Conservation (phyloP, 2,888 invertebrate species). For the Octodonta nipae region DNA sequence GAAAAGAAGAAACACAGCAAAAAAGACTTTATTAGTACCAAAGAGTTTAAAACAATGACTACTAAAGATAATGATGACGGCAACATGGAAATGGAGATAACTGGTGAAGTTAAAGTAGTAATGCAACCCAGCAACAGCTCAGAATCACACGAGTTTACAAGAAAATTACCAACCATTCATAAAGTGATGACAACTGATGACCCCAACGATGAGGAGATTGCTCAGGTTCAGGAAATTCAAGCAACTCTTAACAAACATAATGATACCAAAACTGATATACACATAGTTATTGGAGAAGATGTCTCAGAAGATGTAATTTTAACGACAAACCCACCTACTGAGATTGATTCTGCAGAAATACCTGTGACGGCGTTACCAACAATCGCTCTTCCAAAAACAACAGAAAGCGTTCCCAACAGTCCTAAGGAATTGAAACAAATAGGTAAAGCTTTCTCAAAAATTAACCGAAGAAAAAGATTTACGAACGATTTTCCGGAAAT, state of each 20-base stretch:
- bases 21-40: constrained; percentile 19
- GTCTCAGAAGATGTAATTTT: constrained; percentile 2
- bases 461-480: constrained; percentile 12
- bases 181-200: constrained; percentile 12
- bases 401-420: no score
- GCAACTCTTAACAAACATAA: constrained; percentile 3
- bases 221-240: neutral
- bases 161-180: constrained; percentile 24
- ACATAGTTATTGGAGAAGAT: constrained; percentile 10
- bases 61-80: constrained; percentile 24
- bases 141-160: constrained; percentile 22
- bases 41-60: constrained; percentile 23
- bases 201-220: constrained; percentile 4
- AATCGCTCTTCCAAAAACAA: constrained; percentile 13
- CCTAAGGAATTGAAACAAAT: constrained; percentile 4
- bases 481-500: constrained; percentile 21
- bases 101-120: constrained; percentile 25
- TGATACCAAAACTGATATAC: neutral
- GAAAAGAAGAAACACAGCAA: constrained; percentile 5
- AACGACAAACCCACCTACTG: constrained; percentile 6
- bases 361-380: constrained; percentile 14
- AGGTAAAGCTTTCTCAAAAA: constrained; percentile 8
- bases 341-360: constrained; percentile 10
- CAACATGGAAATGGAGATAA: constrained; percentile 24
- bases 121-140: constrained; percentile 21